Percentiles rank a stretch among this genome's conserved stretches.
phyloP scores from a whole-genome alignment of 1,140 invertebrate species.

The Cephus cinctus region DNA sequence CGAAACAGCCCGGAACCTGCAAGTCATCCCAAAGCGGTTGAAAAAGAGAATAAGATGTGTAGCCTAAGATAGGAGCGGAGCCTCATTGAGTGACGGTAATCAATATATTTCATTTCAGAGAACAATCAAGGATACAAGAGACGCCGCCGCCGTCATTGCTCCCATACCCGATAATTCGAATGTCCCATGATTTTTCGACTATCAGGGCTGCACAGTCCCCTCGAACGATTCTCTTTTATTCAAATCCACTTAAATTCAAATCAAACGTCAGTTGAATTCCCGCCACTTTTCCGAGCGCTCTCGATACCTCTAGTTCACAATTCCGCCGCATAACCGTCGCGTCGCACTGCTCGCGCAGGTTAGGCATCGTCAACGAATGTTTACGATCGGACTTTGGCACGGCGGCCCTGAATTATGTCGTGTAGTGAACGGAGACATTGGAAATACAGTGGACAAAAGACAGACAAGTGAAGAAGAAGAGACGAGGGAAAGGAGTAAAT shows the following conservation, averaged over 20 bases:
- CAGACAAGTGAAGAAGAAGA: background rate
- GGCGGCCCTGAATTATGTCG: constrained; percentile 1
- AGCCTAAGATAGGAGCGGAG: constrained; percentile 1
- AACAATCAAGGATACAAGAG: constrained; percentile 27
- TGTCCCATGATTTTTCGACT: constrained; percentile 11
- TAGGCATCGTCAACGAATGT: no score
- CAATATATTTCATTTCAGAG: constrained; percentile 35
- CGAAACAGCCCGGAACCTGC: constrained; percentile 11
- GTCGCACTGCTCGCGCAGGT: no score
- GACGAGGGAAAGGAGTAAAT: no score
- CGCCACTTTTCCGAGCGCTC: no score
- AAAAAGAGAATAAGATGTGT: constrained; percentile 19
- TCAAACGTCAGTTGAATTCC: no score
- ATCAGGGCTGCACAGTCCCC: background rate
- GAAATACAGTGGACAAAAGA: background rate
- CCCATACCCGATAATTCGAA: constrained; percentile 15
- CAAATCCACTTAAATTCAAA: no score
- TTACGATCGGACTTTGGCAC: no score
- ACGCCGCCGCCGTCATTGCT: constrained; percentile 18
- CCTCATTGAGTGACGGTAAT: constrained; percentile 28
- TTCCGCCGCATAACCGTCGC: no score
- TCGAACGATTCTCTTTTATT: no score
- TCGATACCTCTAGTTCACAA: no score
- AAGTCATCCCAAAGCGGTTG: constrained; percentile 36
- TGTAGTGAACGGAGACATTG: constrained; percentile 8